phyloP scores from a whole-genome alignment of 1,140 invertebrate genomes.

The Anoplophora glabripennis region DNA sequence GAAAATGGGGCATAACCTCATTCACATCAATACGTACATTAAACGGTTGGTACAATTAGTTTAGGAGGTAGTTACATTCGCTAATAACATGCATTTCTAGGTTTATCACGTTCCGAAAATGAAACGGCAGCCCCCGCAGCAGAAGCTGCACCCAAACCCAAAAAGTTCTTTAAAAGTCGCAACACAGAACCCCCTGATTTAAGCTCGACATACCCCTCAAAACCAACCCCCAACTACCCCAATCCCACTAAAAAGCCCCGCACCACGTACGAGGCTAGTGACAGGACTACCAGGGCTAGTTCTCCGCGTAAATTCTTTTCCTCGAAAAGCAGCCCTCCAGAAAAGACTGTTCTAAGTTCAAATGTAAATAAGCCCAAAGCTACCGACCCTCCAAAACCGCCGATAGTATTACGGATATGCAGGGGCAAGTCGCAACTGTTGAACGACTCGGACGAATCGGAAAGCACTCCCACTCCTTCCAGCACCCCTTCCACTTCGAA shows the following conservation, averaged over 20 bases:
- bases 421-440: conserved; percentile 61
- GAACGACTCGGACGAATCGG: conserved; percentile 47
- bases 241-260: conserved; percentile 18
- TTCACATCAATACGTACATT: conserved; percentile 85
- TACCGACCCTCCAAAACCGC: conserved; percentile 57
- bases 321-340: conserved; percentile 41
- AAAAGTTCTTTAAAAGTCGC: conserved; percentile 88
- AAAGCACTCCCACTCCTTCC: conserved; percentile 43
- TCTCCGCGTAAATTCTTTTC: conserved; percentile 43
- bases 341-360: conserved; percentile 46
- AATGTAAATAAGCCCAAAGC: conserved; percentile 44
- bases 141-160: conserved; percentile 60
- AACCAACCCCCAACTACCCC: conserved; percentile 17
- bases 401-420: conserved; percentile 66
- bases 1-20: conserved; percentile 91
- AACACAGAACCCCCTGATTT: conserved; percentile 59
- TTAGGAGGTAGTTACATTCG: not conserved
- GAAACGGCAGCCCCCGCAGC: conserved; percentile 26
- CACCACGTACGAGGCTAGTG: conserved; percentile 32
- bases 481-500: conserved; percentile 41
- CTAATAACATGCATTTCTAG: conserved; percentile 6
- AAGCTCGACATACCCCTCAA: conserved; percentile 33
- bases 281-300: conserved; percentile 27
- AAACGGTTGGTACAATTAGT: conserved; percentile 56
- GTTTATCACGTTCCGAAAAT: conserved; percentile 24